A percentile compares a stretch with the other conserved stretches of the same genome.
Conservation (phyloP, 1,140 invertebrate species). For the Yoshiicerus persimilis region DNA sequence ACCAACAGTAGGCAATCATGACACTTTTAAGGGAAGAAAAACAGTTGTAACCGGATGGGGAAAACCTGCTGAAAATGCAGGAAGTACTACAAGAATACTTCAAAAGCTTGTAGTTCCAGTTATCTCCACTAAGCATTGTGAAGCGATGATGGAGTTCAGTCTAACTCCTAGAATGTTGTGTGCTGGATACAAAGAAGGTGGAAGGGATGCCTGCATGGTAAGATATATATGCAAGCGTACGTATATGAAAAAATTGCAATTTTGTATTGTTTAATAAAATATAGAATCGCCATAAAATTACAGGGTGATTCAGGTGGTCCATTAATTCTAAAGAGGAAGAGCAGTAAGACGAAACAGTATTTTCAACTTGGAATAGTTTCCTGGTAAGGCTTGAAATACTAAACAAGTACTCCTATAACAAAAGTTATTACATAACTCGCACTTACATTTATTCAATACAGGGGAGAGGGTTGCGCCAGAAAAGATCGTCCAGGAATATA, state of each 20-base stretch:
- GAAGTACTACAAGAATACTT: conserved; percentile 4
- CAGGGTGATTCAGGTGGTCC: conserved; percentile 5
- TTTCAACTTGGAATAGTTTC: neutral
- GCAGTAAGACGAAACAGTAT: neutral
- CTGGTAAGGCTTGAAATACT: neutral
- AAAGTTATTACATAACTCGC: neutral
- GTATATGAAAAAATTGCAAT: no score
- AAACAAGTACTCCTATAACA: neutral
- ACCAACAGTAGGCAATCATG: neutral
- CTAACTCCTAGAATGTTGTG: conserved; percentile 27
- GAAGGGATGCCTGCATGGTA: conserved; percentile 28
- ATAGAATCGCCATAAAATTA: no score
- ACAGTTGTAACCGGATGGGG: conserved; percentile 20
- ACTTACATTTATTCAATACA: neutral
- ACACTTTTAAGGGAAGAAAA: neutral
- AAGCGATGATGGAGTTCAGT: neutral
- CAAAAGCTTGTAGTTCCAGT: conserved; percentile 33
- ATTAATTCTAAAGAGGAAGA: neutral
- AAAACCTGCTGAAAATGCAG: neutral
- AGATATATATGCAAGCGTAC: neutral
- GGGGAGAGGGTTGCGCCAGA: neutral
- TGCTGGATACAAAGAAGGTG: neutral
- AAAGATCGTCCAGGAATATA: conserved; percentile 3
- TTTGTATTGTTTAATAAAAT: neutral
- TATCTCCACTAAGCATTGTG: neutral